These are phyloP conservation scores for Peromyscus aztecus DNA, from an alignment of 2,797 vertebrate species.

Conservation along the genomic window DNA sequence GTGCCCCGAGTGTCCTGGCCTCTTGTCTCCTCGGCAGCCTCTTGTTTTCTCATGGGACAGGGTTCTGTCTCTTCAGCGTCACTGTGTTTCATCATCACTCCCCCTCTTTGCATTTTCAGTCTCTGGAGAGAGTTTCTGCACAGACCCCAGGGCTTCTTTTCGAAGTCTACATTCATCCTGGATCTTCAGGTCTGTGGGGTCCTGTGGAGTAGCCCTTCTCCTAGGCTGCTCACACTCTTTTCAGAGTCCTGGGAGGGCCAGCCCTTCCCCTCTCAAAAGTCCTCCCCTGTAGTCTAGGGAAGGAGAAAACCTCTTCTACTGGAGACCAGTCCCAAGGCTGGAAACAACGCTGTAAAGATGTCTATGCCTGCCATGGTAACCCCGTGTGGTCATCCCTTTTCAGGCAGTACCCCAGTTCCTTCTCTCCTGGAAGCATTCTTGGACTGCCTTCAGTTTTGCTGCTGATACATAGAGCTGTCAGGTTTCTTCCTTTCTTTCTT, in stretches of 20 bases:
- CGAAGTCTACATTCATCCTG: not conserved
- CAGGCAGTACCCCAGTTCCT: not conserved
- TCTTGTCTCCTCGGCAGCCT: not conserved
- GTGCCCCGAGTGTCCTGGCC: not conserved
- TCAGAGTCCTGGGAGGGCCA: not conserved
- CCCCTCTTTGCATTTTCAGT: not conserved
- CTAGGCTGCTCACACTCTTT: not conserved
- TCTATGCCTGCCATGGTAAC: not conserved
- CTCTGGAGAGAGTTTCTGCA: not conserved
- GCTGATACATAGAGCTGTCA: not conserved
- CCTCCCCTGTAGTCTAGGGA: not conserved
- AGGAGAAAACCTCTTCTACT: not conserved
- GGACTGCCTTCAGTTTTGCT: not conserved
- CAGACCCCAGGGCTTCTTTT: not conserved
- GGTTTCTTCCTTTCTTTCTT: too few relatives aligned
- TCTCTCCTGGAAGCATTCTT: not conserved
- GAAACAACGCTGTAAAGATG: not conserved
- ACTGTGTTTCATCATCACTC: slow-evolving; percentile 27
- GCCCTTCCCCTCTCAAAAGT: not conserved
- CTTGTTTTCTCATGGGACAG: not conserved
- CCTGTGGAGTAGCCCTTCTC: not conserved
- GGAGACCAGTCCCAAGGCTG: not conserved
- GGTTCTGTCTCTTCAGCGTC: not conserved
- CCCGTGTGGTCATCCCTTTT: not conserved
- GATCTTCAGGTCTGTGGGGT: not conserved